Percentiles rank a stretch among this genome's conserved stretches.
These are phyloP conservation scores for Scaptodrosophila lebanonensis DNA, from an alignment of 1,140 invertebrate genomes.

Conservation along the genomic window DNA sequence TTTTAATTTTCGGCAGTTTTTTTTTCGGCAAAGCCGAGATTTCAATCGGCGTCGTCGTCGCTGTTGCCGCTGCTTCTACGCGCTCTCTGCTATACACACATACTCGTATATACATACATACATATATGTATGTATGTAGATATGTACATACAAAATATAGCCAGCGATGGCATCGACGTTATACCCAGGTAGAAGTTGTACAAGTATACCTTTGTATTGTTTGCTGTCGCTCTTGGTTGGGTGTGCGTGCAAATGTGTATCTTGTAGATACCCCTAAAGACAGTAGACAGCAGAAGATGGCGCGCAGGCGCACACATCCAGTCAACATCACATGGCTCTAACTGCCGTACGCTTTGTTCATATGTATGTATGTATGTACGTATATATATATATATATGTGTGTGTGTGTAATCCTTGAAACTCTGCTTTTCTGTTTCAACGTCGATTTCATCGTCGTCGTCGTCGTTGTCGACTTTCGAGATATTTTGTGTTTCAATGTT, in stretches of 20 bases:
- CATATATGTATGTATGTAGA: too few relatives aligned
- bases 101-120: too few relatives aligned
- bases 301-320: conserved; percentile 14
- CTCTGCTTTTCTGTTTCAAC: conserved; percentile 27
- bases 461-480: conserved; percentile 10
- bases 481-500: conserved; percentile 9
- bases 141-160: too few relatives aligned
- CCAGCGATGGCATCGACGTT: too few relatives aligned
- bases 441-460: conserved; percentile 5
- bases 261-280: conserved; percentile 61
- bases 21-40: conserved; percentile 64
- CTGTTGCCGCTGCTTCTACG: conserved; percentile 32
- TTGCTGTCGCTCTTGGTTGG: conserved; percentile 16
- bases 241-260: conserved; percentile 45
- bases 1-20: conserved; percentile 64
- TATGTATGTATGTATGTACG: conserved; percentile 1
- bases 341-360: conserved; percentile 3
- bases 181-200: conserved; percentile 67
- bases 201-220: conserved; percentile 55
- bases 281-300: too few relatives aligned
- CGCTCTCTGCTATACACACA: too few relatives aligned
- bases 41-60: conserved; percentile 51
- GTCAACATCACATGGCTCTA: neutral
- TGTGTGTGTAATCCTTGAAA: conserved; percentile 37
- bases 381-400: too few relatives aligned